Percentiles rank a stretch among this genome's conserved stretches.
These are phyloP conservation scores for Calidris pugnax DNA, from an alignment of 2,113 vertebrate species.

Conservation along the genomic window DNA sequence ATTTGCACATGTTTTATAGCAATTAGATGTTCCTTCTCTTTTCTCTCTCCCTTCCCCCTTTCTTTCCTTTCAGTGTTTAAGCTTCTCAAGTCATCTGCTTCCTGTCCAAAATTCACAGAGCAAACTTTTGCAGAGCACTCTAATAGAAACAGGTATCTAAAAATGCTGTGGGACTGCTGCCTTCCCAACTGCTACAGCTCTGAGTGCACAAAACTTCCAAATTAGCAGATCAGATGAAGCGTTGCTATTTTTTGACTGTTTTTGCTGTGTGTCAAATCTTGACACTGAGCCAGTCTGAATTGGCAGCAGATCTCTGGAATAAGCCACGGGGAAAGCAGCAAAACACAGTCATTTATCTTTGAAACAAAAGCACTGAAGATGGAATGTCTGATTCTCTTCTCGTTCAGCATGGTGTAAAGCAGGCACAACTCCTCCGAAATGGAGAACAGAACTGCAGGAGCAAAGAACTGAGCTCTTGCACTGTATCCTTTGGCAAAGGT, in stretches of 20 bases:
- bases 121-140: neutral
- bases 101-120: neutral
- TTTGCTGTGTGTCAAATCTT: slow-evolving; percentile 32
- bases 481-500: neutral
- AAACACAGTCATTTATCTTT: slow-evolving; percentile 51
- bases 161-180: neutral
- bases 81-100: neutral
- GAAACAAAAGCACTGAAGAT: slow-evolving; percentile 43
- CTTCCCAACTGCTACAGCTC: neutral
- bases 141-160: neutral
- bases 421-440: neutral
- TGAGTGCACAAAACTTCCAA: neutral
- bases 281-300: slow-evolving; percentile 10
- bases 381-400: slow-evolving; percentile 3
- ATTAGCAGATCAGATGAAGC: neutral
- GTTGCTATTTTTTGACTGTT: neutral
- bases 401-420: neutral
- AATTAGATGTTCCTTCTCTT: neutral
- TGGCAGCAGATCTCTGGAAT: slow-evolving; percentile 47
- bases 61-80: neutral
- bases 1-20: neutral
- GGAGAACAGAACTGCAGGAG: neutral
- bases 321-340: slow-evolving; percentile 19
- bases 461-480: neutral
- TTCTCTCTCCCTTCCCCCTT: neutral